Evolutionary conservation across 2,113 vertebrate genomes (phyloP).

Genomic region (Casuarius casuarius): DNA sequence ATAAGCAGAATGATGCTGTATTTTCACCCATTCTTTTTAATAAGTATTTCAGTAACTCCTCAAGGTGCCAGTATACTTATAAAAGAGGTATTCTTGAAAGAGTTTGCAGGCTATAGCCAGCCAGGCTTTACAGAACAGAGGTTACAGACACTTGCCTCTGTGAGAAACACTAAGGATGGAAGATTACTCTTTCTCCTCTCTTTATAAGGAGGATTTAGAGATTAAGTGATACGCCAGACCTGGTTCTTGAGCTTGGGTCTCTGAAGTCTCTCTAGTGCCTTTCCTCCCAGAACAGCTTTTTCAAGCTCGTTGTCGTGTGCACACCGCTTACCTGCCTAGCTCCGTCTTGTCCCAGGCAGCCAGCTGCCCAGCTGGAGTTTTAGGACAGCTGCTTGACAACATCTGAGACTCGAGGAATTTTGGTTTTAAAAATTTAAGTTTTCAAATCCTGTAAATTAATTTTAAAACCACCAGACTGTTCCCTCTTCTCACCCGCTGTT

Average conservation of each 20-base stretch:
- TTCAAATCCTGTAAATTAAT: neutral
- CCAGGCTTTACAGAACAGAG: neutral
- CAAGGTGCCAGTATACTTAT: neutral
- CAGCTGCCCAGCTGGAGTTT: neutral
- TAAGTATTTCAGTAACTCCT: neutral
- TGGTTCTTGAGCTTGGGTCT: neutral
- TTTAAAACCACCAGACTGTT: neutral
- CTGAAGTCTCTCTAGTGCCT: neutral
- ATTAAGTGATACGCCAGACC: neutral
- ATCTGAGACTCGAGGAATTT: neutral
- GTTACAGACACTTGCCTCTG: neutral
- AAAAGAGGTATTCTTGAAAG: neutral
- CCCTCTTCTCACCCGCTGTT: neutral
- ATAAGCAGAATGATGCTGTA: constrained; percentile 29
- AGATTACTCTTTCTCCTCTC: neutral
- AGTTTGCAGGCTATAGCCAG: neutral
- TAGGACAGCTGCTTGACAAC: neutral
- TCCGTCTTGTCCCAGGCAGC: neutral
- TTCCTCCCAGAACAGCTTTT: neutral
- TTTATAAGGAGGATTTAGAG: neutral
- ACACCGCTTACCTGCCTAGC: neutral
- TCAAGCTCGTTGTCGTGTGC: neutral
- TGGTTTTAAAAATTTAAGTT: neutral
- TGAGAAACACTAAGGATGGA: neutral
- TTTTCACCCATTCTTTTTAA: neutral